These are phyloP conservation scores for Agrochola lota DNA, from an alignment of 2,888 invertebrate species.

Conservation along the genomic window DNA sequence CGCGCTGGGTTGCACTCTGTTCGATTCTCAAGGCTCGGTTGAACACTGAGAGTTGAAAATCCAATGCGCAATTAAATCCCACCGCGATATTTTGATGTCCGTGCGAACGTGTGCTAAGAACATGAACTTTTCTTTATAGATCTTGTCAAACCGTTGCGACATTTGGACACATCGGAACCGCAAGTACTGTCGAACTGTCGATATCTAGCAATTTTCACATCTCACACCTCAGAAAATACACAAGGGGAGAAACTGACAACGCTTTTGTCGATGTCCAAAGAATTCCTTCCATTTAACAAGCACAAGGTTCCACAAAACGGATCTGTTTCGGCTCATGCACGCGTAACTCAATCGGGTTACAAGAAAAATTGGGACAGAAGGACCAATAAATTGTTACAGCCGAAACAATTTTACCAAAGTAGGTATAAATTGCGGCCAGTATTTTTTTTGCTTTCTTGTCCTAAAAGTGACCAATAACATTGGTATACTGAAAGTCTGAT, in stretches of 20 bases:
- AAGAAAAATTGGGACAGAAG: conserved; percentile 23
- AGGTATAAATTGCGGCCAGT: no score
- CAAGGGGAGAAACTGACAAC: conserved; percentile 22
- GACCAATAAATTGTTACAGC: neutral
- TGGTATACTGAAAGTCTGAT: neutral
- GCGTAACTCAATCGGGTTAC: conserved; percentile 55
- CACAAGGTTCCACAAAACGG: conserved; percentile 47
- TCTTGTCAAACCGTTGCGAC: neutral
- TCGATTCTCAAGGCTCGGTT: no score
- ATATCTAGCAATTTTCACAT: conserved; percentile 18
- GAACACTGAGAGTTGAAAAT: no score
- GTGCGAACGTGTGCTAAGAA: neutral
- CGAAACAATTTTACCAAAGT: neutral
- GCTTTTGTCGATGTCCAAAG: conserved; percentile 40
- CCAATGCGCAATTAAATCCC: no score
- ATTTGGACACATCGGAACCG: neutral
- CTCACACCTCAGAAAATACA: conserved; percentile 15
- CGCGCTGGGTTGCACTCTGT: no score
- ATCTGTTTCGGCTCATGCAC: conserved; percentile 52
- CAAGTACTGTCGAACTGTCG: neutral
- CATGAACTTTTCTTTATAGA: neutral
- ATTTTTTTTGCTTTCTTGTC: neutral
- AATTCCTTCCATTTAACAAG: conserved; percentile 47
- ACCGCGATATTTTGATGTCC: no score
- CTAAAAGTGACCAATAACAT: neutral